These are phyloP conservation scores for Xyrauchen texanus DNA, from an alignment of 2,113 vertebrate genomes.

Conservation along the genomic window DNA sequence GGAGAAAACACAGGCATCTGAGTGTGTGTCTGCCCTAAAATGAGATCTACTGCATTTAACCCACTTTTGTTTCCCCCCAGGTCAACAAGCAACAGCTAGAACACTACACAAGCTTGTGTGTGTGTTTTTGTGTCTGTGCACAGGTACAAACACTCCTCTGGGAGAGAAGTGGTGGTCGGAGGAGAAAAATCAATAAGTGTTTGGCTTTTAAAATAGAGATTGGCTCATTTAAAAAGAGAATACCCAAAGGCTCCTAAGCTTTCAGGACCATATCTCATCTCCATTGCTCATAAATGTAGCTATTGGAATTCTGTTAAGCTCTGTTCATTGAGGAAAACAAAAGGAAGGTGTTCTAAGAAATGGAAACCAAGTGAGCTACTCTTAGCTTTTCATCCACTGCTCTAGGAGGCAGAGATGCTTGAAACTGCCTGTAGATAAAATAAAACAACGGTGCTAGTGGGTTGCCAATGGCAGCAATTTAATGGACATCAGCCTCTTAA, in stretches of 20 bases:
- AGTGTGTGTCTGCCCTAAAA: background rate
- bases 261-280: conserved; percentile 36
- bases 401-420: background rate
- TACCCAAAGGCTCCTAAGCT: conserved; percentile 22
- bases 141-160: background rate
- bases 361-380: background rate
- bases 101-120: background rate
- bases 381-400: background rate
- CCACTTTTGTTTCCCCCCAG: background rate
- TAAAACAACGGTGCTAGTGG: background rate
- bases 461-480: background rate
- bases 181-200: conserved; percentile 40
- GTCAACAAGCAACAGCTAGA: background rate
- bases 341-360: conserved; percentile 21
- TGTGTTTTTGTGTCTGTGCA: conserved; percentile 19
- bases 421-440: conserved; percentile 4
- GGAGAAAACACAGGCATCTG: conserved; percentile 53
- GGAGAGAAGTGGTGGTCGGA: background rate
- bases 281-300: conserved; percentile 38
- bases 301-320: conserved; percentile 38
- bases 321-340: conserved; percentile 29
- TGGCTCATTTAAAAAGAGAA: conserved; percentile 41
- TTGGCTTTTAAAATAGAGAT: conserved; percentile 27
- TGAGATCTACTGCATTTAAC: background rate
- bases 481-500: background rate